Evolutionary conservation across 1,140 invertebrate genomes (phyloP).

Genomic region (Lepidurus couesii): DNA sequence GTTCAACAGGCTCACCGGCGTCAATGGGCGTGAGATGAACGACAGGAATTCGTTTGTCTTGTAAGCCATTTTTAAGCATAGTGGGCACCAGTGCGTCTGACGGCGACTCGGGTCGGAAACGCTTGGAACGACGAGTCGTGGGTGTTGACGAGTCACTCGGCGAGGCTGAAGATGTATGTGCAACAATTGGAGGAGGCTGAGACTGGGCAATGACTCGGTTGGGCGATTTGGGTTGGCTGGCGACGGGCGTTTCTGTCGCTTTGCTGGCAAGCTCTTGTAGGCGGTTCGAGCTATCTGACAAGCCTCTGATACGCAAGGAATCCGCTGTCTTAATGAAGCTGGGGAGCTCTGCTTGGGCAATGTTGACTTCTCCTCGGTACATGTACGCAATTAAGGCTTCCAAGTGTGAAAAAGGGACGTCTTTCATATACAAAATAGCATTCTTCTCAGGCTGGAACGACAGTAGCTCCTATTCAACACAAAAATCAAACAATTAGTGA

Average conservation of each 20-base stretch:
- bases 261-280: not conserved
- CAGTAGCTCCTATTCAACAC: conserved; percentile 36
- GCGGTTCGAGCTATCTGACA: conserved; percentile 42
- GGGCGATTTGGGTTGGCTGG: not conserved
- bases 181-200: not conserved
- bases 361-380: conserved; percentile 61
- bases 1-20: not conserved
- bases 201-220: not conserved
- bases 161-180: not conserved
- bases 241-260: not conserved
- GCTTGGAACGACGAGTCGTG: not conserved
- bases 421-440: conserved; percentile 58
- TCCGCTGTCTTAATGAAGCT: conserved; percentile 73
- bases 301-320: conserved; percentile 70
- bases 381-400: conserved; percentile 53
- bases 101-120: not conserved
- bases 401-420: conserved; percentile 67
- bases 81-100: not conserved
- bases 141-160: not conserved
- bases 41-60: not conserved
- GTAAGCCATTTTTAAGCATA: not conserved
- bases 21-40: not conserved
- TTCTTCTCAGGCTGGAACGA: conserved; percentile 41
- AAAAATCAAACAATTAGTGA: conserved; percentile 23
- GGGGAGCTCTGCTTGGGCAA: conserved; percentile 71